A percentile compares a stretch with the other conserved stretches of the same genome.
These are phyloP conservation scores for Rachycentron canadum DNA, from an alignment of 2,797 vertebrate genomes.

Conservation along the genomic window DNA sequence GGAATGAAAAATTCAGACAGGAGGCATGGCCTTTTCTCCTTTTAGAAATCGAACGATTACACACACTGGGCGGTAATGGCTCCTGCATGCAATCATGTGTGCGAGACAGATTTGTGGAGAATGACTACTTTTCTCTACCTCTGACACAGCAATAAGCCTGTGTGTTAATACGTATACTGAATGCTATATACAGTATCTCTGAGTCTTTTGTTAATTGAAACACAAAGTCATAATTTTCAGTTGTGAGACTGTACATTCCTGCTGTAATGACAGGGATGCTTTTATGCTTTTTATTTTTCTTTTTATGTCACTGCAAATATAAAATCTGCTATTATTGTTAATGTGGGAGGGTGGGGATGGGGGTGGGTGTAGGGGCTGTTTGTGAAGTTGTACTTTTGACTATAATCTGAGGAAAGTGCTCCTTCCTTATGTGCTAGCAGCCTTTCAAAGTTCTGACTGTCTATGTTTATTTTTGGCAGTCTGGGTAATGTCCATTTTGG, in stretches of 20 bases:
- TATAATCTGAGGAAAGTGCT: slow-evolving; percentile 11
- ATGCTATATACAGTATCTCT: background rate
- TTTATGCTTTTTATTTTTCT: background rate
- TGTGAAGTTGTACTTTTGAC: background rate
- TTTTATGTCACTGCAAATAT: background rate
- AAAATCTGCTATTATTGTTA: slow-evolving; percentile 14
- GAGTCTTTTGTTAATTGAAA: background rate
- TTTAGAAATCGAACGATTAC: slow-evolving; percentile 72
- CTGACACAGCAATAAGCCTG: slow-evolving; percentile 46
- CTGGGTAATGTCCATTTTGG: slow-evolving; percentile 3
- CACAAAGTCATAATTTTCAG: background rate
- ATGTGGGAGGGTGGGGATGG: background rate
- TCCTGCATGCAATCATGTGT: slow-evolving; percentile 43
- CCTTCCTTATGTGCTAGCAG: slow-evolving; percentile 9
- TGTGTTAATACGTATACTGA: slow-evolving; percentile 10
- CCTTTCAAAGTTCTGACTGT: slow-evolving; percentile 15
- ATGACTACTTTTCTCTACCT: slow-evolving; percentile 32
- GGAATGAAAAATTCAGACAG: slow-evolving; percentile 80
- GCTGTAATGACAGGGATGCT: background rate
- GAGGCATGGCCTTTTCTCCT: slow-evolving; percentile 66
- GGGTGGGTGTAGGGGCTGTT: background rate
- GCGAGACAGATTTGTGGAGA: slow-evolving; percentile 47
- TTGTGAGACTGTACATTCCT: background rate
- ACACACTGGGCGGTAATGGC: slow-evolving; percentile 68
- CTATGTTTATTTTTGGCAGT: slow-evolving; percentile 23